Evolutionary conservation across 2,888 invertebrate genomes (phyloP).

Genomic region (Blastobasis lacticolella): DNA sequence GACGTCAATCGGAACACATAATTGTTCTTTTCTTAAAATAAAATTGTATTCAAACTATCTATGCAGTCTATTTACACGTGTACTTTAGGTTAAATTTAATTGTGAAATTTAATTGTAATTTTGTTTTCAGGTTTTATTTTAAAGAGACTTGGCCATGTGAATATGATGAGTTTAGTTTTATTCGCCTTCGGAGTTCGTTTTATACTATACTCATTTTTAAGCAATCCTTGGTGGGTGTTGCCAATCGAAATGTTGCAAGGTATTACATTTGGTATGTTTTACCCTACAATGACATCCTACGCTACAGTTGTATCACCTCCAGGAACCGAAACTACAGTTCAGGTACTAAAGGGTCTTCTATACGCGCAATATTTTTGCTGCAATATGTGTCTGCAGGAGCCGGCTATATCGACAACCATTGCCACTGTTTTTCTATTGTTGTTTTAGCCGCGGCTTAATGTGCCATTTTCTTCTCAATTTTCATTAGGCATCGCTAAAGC

Average conservation of each 20-base stretch:
- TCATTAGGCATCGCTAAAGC: no score
- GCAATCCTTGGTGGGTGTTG: constrained; percentile 88
- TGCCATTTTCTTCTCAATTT: no score
- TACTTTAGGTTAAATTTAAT: no score
- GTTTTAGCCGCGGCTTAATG: no score
- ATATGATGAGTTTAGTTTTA: constrained; percentile 88
- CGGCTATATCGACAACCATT: no score
- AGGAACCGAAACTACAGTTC: constrained; percentile 90
- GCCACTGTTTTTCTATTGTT: no score
- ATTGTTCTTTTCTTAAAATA: no score
- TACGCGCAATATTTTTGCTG: no score
- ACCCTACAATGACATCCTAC: constrained; percentile 91
- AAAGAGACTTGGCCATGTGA: constrained; percentile 85
- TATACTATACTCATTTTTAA: constrained; percentile 84
- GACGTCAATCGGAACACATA: no score
- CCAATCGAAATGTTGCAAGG: constrained; percentile 92
- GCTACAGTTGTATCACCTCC: constrained; percentile 87
- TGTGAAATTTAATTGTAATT: background rate
- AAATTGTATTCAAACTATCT: no score
- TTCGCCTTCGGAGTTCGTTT: constrained; percentile 87
- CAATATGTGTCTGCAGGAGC: no score
- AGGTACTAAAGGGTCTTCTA: constrained; percentile 57
- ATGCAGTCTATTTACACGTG: no score
- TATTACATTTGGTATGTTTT: constrained; percentile 90
- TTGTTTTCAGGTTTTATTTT: constrained; percentile 77